Evolutionary conservation across 1,140 invertebrate genomes (phyloP).

Genomic region (Drosophila ironensis): DNA sequence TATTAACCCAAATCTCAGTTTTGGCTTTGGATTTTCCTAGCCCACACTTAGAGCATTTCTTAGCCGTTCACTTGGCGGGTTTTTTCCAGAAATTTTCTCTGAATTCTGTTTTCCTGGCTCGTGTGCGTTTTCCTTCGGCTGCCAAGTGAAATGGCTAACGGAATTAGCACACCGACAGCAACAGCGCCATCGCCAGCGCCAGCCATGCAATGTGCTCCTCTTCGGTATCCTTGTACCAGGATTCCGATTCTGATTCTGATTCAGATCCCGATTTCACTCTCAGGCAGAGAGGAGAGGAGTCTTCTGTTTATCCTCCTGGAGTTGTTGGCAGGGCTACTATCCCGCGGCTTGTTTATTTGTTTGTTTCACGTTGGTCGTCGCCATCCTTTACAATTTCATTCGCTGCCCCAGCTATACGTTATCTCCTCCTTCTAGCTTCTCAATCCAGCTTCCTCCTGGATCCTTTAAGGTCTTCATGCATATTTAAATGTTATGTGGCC

Average conservation of each 20-base stretch:
- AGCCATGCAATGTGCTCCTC: slow-evolving; percentile 36
- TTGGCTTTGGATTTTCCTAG: no score
- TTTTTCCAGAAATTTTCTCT: background rate
- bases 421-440: slow-evolving; percentile 2
- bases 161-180: slow-evolving; percentile 73
- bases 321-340: slow-evolving; percentile 11
- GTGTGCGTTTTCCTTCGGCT: slow-evolving; percentile 11
- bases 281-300: slow-evolving; percentile 18
- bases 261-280: slow-evolving; percentile 23
- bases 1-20: no score
- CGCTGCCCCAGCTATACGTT: slow-evolving; percentile 22
- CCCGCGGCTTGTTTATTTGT: slow-evolving; percentile 17
- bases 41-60: slow-evolving; percentile 31
- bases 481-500: slow-evolving; percentile 78
- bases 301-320: slow-evolving; percentile 19
- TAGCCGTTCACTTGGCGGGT: background rate
- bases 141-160: slow-evolving; percentile 69
- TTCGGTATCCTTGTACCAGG: background rate
- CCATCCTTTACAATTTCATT: slow-evolving; percentile 61
- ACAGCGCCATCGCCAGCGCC: no score
- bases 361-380: slow-evolving; percentile 30
- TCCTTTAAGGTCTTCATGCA: slow-evolving; percentile 67
- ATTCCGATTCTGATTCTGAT: slow-evolving; percentile 19
- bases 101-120: slow-evolving; percentile 29
- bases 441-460: background rate